Evolutionary conservation across 2,113 vertebrate species (phyloP).

Genomic region (Arenaria interpres): DNA sequence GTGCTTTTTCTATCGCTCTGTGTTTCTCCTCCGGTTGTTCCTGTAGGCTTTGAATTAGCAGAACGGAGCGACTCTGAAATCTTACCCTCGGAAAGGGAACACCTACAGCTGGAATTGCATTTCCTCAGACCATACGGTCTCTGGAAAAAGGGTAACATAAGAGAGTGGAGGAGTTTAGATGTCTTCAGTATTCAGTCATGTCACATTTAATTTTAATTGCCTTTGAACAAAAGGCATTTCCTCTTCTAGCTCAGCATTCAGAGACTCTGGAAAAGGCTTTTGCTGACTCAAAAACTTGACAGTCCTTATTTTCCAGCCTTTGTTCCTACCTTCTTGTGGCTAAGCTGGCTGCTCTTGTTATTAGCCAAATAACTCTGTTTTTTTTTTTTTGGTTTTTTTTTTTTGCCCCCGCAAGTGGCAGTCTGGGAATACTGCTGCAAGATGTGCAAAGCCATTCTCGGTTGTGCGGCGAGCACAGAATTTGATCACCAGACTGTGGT

Average conservation of each 20-base stretch:
- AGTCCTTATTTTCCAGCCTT: background rate
- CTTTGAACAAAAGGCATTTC: slow-evolving; percentile 59
- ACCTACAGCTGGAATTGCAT: slow-evolving; percentile 17
- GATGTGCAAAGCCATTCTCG: background rate
- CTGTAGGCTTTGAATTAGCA: background rate
- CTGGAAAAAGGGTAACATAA: slow-evolving; percentile 10
- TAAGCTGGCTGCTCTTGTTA: slow-evolving; percentile 14
- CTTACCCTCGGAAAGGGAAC: background rate
- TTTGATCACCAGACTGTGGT: background rate
- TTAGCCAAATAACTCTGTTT: background rate
- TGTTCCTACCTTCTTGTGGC: slow-evolving; percentile 18
- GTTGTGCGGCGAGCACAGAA: background rate
- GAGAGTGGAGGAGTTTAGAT: slow-evolving; percentile 5
- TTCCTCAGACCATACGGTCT: background rate
- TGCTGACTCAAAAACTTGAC: slow-evolving; percentile 33
- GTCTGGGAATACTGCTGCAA: slow-evolving; percentile 8
- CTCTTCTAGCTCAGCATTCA: slow-evolving; percentile 24
- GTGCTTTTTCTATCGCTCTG: background rate
- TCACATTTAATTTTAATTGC: slow-evolving; percentile 66
- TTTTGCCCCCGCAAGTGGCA: background rate
- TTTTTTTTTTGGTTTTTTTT: no score
- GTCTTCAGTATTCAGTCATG: slow-evolving; percentile 27
- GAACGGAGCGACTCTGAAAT: background rate
- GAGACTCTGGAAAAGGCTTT: slow-evolving; percentile 26
- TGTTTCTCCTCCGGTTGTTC: background rate